Evolutionary conservation across 1,140 invertebrate genomes (phyloP).

Genomic region (Uloborus diversus): DNA sequence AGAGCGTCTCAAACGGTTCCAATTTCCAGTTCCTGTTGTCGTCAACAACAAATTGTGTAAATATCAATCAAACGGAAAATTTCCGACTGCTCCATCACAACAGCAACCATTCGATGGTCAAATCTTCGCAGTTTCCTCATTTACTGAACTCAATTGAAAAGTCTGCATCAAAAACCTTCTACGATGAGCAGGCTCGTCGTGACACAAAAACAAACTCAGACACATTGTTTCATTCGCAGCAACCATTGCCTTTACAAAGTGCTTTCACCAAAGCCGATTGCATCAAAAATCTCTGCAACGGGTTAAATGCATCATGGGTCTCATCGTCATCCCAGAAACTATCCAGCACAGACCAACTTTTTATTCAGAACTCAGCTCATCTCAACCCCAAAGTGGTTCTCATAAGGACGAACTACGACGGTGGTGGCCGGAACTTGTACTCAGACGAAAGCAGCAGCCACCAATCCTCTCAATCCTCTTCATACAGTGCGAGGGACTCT

Average conservation of each 20-base stretch:
- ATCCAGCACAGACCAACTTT: not conserved
- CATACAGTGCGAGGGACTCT: not conserved
- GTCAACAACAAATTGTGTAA: not conserved
- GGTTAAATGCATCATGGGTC: not conserved
- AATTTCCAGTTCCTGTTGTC: slow-evolving; percentile 10
- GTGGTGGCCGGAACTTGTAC: not conserved
- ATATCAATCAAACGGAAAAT: not conserved
- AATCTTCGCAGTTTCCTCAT: not conserved
- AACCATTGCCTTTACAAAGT: not conserved
- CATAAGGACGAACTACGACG: slow-evolving; percentile 21
- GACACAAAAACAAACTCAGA: not conserved
- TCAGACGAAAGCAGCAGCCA: not conserved
- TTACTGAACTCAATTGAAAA: not conserved
- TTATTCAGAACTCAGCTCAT: slow-evolving; percentile 28
- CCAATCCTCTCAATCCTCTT: not conserved
- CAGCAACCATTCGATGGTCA: not conserved
- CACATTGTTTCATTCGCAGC: not conserved
- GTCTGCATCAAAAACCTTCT: not conserved
- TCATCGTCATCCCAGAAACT: not conserved
- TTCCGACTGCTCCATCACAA: not conserved
- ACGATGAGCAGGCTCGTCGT: slow-evolving; percentile 27
- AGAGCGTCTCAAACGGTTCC: not conserved
- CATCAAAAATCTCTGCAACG: not conserved
- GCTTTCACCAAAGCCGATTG: slow-evolving; percentile 9
- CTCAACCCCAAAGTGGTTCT: slow-evolving; percentile 41